These are phyloP conservation scores for Neotragus pygmaeus DNA, from an alignment of 2,113 vertebrate genomes.

Conservation along the genomic window DNA sequence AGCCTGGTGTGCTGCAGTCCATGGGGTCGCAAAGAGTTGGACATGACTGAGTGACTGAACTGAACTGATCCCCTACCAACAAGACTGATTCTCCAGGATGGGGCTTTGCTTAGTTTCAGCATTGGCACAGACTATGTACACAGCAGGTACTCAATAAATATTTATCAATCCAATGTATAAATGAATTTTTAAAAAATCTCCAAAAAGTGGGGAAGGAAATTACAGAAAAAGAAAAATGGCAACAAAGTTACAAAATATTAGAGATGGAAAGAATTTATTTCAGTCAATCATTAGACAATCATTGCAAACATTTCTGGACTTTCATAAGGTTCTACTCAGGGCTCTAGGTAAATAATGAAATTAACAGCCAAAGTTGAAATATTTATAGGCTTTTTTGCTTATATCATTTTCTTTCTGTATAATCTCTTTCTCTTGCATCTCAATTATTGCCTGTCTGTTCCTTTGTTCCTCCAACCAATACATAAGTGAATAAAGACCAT, in stretches of 20 bases:
- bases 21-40: background rate
- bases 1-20: background rate
- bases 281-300: background rate
- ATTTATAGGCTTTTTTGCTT: background rate
- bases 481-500: background rate
- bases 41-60: background rate
- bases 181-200: background rate
- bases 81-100: background rate
- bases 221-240: background rate
- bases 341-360: background rate
- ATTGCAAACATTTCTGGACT: background rate
- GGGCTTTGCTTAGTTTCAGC: background rate
- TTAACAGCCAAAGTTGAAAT: background rate
- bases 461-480: background rate
- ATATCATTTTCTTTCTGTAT: background rate
- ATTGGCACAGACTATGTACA: background rate
- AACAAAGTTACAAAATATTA: background rate
- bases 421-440: background rate
- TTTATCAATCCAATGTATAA: background rate
- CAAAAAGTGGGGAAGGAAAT: no score
- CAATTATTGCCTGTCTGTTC: background rate
- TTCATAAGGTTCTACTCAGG: background rate
- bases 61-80: background rate
- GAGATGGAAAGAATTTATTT: background rate
- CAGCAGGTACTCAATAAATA: background rate